These are phyloP conservation scores for Cyanoderma ruficeps DNA, from an alignment of 2,113 vertebrate genomes.

Conservation along the genomic window DNA sequence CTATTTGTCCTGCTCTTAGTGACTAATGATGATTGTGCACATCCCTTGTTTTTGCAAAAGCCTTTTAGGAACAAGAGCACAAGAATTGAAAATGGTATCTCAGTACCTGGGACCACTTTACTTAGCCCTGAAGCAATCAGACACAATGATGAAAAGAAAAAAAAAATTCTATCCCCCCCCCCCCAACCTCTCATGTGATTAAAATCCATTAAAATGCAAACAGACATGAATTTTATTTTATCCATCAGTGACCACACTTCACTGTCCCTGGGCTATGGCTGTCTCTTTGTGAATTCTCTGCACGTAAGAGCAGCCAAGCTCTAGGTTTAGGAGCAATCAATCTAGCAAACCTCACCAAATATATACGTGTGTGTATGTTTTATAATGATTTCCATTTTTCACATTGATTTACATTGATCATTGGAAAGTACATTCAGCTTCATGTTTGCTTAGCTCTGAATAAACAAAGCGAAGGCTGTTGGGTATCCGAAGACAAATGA, in stretches of 20 bases:
- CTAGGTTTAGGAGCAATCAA: conserved; percentile 16
- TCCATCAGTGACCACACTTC: conserved; percentile 32
- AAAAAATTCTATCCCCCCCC: not conserved
- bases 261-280: not conserved
- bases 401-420: not conserved
- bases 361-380: not conserved
- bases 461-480: conserved; percentile 2
- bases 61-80: not conserved
- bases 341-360: not conserved
- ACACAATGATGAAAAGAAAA: not conserved
- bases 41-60: not conserved
- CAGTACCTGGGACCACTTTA: not conserved
- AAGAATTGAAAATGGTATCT: not conserved
- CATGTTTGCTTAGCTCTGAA: conserved; percentile 37
- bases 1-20: not conserved
- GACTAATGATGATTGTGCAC: not conserved
- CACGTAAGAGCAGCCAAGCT: not conserved
- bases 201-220: conserved; percentile 58
- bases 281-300: conserved; percentile 28
- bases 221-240: conserved; percentile 55
- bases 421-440: not conserved
- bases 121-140: not conserved
- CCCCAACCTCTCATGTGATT: not conserved
- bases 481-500: conserved; percentile 43
- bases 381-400: conserved; percentile 10